Evolutionary conservation across 2,888 invertebrate genomes (phyloP), one percentile per base, ranked within the genome.

Genomic region (Parasteatoda lunata): DNA sequence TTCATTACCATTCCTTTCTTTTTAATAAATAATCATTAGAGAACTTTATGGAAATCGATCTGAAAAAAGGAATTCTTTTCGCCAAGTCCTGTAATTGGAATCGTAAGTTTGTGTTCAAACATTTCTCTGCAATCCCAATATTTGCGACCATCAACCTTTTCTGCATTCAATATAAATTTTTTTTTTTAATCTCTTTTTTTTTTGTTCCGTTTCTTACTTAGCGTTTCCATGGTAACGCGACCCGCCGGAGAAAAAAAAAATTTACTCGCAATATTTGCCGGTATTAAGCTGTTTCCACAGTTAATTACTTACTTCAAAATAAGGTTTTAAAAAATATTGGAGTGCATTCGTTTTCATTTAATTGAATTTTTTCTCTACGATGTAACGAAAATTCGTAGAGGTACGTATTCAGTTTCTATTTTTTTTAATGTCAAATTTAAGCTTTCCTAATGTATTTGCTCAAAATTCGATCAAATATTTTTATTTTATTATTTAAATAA

Each of bases 1-100:
- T 75, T 75, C 75, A 75, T 75, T 54, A 49, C 49, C n/a, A n/a
- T 6, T 47, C 6, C 59, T 75, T 73, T 81, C 64, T 66, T 77
- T 81, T 81, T 81, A 81, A 81, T 81, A 81, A 81, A 81, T 75
- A 81, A 75, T 81, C 81, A 81, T 81, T 75, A 81, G 75, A 69
- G 30, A 64, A 11, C 68, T 81, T 47, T 71, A 73, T 81, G 66
- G 65, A 64, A 66, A 81, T 81, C 68, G 73, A 81, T 81, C 73
- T 5, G 8, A 13, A 54, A 54, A 13, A 54, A 54, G 8, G 8
- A 11, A 8, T 13, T 11, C 13, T 54, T 54, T 54, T 13, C 54
- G 54, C 3, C 9, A 13, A 54, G 54, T 13, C 9, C 8, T 54
- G 54, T 54, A 54, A 54, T 54, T 54, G 13, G 54, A 54, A 8